Evolutionary conservation across 2,797 vertebrate species (phyloP), one percentile per base, ranked within the genome.

Genomic region (Chaetodon trifasciatus): DNA sequence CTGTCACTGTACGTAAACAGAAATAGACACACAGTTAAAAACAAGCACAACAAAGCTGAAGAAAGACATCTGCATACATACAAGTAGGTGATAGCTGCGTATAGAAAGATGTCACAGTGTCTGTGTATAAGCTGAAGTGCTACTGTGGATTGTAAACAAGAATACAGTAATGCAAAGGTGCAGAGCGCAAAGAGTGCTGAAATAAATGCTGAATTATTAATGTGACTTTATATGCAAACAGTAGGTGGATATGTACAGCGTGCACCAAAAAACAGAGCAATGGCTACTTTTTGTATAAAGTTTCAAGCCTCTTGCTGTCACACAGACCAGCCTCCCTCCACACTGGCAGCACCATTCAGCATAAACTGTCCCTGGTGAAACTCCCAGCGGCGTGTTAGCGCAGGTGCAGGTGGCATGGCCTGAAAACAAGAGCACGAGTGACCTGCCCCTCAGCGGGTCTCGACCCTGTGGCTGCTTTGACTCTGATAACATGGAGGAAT

Each of bases 401-500:
- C 53, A 19, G 57, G 65, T 21, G 1, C 74, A 61, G 11, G 65
- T 68, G 56, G 53, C 58, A 39, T 57, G 66, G 60, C 32, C 9
- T 63, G 16, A 56, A 72, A 56, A 70, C 70, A 55, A 50, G 9
- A 50, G 49, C 8, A 44, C 42, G 42, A 44, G 42, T n/a, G n/a
- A n/a, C n/a, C n/a, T n/a, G n/a, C n/a, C n/a, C n/a, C n/a, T n/a
- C n/a, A 8, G 2, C 42, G 42, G 8, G 42, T 44, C 42, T 44
- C 42, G 8, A 13, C 39, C n/a, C 57, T 44, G 62, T 21, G n/a
- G 58, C 80, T 83, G 84, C 28, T 46, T 16, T 58, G 52, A 35
- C 80, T 78, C 63, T 70, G 52, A 79, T 70, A 80, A 28, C 72
- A 52, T 46, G 39, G 64, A 68, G 58, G 77, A 23, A 73, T 75